A percentile compares a stretch with the other conserved stretches of the same genome.
These are phyloP conservation scores for Myrmecophaga tridactyla DNA, from an alignment of 2,113 vertebrate species.

Conservation along the genomic window DNA sequence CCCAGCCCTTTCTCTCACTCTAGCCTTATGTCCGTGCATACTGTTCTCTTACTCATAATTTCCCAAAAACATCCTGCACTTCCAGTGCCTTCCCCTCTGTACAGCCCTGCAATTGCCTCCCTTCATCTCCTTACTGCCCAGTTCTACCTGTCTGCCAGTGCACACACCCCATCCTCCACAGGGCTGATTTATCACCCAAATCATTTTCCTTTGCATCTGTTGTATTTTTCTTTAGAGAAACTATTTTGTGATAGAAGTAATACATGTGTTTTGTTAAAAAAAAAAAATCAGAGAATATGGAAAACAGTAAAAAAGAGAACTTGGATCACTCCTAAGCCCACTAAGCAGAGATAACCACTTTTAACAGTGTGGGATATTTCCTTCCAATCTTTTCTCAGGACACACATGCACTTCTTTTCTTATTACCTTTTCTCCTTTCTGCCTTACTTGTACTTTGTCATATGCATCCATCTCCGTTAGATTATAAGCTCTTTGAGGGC, in stretches of 20 bases:
- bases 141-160: background rate
- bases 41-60: background rate
- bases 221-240: background rate
- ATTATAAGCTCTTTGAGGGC: background rate
- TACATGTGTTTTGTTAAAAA: background rate
- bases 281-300: background rate
- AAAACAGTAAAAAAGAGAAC: background rate
- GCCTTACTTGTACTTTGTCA: background rate
- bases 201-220: background rate
- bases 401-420: background rate
- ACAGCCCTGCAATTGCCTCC: background rate
- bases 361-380: background rate
- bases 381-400: background rate
- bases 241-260: background rate
- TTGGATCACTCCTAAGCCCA: background rate
- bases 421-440: background rate
- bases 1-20: rapidly evolving
- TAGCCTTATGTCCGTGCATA: rapidly evolving
- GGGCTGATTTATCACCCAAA: background rate
- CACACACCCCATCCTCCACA: no score
- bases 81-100: background rate
- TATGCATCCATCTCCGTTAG: background rate
- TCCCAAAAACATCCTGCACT: background rate
- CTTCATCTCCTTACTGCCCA: background rate
- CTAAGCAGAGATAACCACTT: background rate